Evolutionary conservation across 2,888 invertebrate species (phyloP).

Genomic region (Lathronympha strigana): DNA sequence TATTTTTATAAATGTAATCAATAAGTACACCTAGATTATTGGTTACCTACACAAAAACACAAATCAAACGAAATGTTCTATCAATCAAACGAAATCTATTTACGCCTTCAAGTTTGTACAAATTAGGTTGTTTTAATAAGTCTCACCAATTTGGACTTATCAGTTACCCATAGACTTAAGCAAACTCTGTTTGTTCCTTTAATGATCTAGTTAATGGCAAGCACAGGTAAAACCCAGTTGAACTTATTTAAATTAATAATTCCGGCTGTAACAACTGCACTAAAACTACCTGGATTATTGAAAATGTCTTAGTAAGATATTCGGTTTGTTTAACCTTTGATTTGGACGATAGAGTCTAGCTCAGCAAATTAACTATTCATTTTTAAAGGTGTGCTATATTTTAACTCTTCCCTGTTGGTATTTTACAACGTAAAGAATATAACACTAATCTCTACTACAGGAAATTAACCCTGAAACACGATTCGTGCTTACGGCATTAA

Average conservation of each 20-base stretch:
- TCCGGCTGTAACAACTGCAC: background rate
- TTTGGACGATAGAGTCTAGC: background rate
- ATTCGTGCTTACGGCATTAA: constrained; percentile 11
- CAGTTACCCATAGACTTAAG: background rate
- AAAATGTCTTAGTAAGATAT: background rate
- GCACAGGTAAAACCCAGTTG: background rate
- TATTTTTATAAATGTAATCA: too few relatives aligned
- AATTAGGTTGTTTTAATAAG: background rate
- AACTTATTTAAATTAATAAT: background rate
- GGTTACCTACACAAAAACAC: too few relatives aligned
- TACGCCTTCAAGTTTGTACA: too few relatives aligned
- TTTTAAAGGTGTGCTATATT: background rate
- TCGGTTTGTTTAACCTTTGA: background rate
- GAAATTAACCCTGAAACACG: constrained; percentile 17
- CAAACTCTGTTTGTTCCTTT: background rate
- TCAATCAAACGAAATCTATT: too few relatives aligned
- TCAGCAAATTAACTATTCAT: too few relatives aligned
- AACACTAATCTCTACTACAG: constrained; percentile 10
- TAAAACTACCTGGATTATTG: constrained; percentile 4
- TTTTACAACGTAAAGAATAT: background rate
- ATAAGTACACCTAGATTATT: too few relatives aligned
- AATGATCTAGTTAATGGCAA: background rate
- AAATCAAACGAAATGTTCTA: too few relatives aligned
- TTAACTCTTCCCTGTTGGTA: background rate
- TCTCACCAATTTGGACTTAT: too few relatives aligned